phyloP scores from a whole-genome alignment of 2,888 invertebrate species.

The Pilophorus perplexus region DNA sequence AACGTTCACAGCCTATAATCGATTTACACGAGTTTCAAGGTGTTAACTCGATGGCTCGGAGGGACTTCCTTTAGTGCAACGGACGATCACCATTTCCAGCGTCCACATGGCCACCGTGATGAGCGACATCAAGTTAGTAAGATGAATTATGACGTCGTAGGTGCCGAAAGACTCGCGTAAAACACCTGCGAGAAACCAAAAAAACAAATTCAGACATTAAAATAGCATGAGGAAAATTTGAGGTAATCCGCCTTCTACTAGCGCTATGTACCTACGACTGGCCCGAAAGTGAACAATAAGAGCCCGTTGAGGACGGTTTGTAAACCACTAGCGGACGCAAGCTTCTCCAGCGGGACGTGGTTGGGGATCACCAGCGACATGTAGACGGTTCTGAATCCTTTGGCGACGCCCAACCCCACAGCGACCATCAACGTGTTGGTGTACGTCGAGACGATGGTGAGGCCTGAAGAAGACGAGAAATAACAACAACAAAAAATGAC shows the following conservation, averaged over 20 bases:
- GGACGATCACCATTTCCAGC: conserved; percentile 45
- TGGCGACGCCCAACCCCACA: conserved; percentile 62
- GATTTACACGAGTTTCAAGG: no score
- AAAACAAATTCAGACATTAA: no score
- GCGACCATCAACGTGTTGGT: conserved; percentile 56
- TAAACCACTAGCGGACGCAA: conserved; percentile 67
- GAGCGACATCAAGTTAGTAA: conserved; percentile 62
- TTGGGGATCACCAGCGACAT: conserved; percentile 67
- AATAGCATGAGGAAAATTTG: no score
- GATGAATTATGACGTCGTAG: conserved; percentile 60
- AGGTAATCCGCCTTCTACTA: neutral
- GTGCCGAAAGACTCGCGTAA: conserved; percentile 62
- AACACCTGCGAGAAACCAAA: conserved; percentile 56
- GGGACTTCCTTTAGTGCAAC: no score
- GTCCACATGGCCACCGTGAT: conserved; percentile 62
- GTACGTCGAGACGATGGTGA: conserved; percentile 53
- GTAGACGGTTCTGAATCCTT: conserved; percentile 68
- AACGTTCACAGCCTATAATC: no score
- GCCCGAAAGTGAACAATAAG: conserved; percentile 61
- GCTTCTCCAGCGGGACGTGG: conserved; percentile 64
- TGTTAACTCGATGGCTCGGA: no score
- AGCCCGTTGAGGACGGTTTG: conserved; percentile 69
- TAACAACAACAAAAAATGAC: conserved; percentile 11
- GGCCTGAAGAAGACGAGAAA: conserved; percentile 52
- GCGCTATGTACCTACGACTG: conserved; percentile 59